Evolutionary conservation across 2,888 invertebrate genomes (phyloP).

Genomic region (Lithodes maja): DNA sequence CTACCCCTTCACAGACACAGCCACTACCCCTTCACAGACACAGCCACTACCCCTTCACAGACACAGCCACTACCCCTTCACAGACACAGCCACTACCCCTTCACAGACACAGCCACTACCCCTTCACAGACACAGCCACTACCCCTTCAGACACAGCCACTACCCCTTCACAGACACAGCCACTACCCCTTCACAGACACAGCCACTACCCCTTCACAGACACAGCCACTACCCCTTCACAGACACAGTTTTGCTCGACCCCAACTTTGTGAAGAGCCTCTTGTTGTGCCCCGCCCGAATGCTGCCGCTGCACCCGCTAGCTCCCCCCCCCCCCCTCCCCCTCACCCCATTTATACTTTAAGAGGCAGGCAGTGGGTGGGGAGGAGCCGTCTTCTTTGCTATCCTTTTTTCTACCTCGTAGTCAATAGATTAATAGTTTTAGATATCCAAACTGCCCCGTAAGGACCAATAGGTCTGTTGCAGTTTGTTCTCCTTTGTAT

Average conservation of each 20-base stretch:
- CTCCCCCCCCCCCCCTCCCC: no score
- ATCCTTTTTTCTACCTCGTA: no score
- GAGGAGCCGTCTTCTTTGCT: no score
- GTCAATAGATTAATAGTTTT: no score
- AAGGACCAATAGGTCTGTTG: no score
- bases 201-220: not conserved
- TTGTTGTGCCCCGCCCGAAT: conserved; percentile 36
- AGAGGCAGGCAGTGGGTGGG: no score
- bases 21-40: conserved; percentile 37
- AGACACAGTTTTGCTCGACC: conserved; percentile 48
- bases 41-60: conserved; percentile 41
- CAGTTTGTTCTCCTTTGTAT: not conserved
- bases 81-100: conserved; percentile 31
- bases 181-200: conserved; percentile 39
- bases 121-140: conserved; percentile 44
- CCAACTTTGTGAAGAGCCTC: conserved; percentile 18
- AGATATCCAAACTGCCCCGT: no score
- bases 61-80: conserved; percentile 31
- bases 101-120: conserved; percentile 40
- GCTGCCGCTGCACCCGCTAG: not conserved
- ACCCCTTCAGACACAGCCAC: conserved; percentile 36
- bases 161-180: conserved; percentile 44
- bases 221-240: conserved; percentile 19
- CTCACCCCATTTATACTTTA: no score
- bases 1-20: conserved; percentile 44